Evolutionary conservation across 1,140 invertebrate genomes (phyloP).

Genomic region (Stenopsyche tienmushanensis): DNA sequence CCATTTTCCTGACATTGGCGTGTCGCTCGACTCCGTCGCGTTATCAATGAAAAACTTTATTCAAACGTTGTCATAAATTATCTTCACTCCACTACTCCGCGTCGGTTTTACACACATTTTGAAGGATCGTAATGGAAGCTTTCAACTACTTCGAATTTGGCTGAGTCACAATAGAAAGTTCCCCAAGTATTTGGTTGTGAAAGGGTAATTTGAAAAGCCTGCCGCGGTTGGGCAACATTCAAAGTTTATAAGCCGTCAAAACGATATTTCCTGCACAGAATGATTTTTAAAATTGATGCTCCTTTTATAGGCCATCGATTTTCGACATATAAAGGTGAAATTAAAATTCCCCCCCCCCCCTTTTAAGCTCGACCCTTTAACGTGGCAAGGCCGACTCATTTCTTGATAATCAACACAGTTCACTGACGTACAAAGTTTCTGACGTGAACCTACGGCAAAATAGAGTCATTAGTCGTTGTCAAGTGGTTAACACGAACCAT

Average conservation of each 20-base stretch:
- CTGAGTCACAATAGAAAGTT: slow-evolving; percentile 10
- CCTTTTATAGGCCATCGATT: too few species aligned
- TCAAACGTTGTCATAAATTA: slow-evolving; percentile 34
- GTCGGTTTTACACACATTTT: slow-evolving; percentile 18
- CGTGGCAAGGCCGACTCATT: too few species aligned
- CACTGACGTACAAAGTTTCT: too few species aligned
- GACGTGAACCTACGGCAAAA: too few species aligned
- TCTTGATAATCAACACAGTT: too few species aligned
- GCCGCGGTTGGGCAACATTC: not conserved
- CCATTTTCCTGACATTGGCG: slow-evolving; percentile 25
- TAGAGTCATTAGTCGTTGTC: slow-evolving; percentile 29
- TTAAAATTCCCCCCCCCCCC: too few species aligned
- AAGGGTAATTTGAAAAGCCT: not conserved
- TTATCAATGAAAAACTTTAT: slow-evolving; percentile 36
- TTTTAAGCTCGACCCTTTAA: too few species aligned
- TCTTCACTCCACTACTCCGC: slow-evolving; percentile 16
- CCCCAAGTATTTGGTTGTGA: not conserved
- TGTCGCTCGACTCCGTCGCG: slow-evolving; percentile 10
- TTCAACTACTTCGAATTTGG: not conserved
- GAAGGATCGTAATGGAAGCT: not conserved
- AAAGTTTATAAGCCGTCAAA: not conserved
- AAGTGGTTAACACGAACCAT: slow-evolving; percentile 15
- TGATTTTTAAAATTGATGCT: too few species aligned
- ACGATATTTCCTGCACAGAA: not conserved
- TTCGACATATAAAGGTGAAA: too few species aligned